A percentile compares a stretch with the other conserved stretches of the same genome.
These are phyloP conservation scores for Rhinoraja longicauda DNA, from an alignment of 2,797 vertebrate genomes.

Conservation along the genomic window DNA sequence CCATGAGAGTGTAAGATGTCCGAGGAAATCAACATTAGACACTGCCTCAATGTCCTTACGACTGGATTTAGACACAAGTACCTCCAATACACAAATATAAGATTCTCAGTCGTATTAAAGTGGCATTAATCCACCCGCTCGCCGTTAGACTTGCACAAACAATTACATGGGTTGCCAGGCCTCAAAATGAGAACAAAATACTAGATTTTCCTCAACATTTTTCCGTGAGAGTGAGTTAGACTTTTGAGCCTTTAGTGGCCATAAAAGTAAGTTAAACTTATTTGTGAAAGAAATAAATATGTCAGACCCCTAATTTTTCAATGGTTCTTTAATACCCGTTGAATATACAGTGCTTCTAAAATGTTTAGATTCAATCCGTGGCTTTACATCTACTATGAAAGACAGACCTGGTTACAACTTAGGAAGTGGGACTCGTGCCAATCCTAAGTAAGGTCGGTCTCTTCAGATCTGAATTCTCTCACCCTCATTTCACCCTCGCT, in stretches of 20 bases:
- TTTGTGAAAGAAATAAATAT: slow-evolving; percentile 33
- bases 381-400: slow-evolving; percentile 5
- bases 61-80: neutral
- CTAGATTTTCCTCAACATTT: neutral
- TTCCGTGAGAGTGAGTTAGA: neutral
- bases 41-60: too few relatives aligned
- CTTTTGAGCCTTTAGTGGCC: neutral
- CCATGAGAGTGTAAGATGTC: neutral
- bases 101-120: neutral
- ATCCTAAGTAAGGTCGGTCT: neutral
- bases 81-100: neutral
- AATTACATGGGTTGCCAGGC: neutral
- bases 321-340: slow-evolving; percentile 32
- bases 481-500: neutral
- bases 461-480: slow-evolving; percentile 8
- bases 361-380: slow-evolving; percentile 22
- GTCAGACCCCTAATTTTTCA: slow-evolving; percentile 26
- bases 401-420: slow-evolving; percentile 13
- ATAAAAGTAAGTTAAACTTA: slow-evolving; percentile 3
- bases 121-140: neutral
- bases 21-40: neutral
- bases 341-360: slow-evolving; percentile 25
- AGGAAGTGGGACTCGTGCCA: slow-evolving; percentile 18
- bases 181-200: neutral
- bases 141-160: neutral